phyloP scores from a whole-genome alignment of 2,113 vertebrate species.

The Cairina moschata region DNA sequence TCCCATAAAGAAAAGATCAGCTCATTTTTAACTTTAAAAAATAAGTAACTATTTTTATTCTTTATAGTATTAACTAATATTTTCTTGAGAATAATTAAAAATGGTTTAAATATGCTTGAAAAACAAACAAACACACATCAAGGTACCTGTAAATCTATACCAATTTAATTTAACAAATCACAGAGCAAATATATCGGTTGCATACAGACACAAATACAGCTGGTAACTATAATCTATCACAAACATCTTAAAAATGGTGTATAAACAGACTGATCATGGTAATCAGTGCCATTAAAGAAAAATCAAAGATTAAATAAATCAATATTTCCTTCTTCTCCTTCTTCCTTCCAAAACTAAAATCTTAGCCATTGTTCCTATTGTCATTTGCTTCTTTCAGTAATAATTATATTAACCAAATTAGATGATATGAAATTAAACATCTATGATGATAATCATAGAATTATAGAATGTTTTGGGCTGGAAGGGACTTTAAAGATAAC shows the following conservation, averaged over 20 bases:
- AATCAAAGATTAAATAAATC: neutral
- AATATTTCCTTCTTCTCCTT: neutral
- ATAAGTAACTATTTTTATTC: neutral
- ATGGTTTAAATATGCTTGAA: neutral
- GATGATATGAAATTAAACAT: neutral
- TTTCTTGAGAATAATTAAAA: neutral
- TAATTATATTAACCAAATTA: neutral
- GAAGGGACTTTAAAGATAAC: too few species aligned
- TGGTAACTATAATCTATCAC: neutral
- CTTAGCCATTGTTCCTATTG: neutral
- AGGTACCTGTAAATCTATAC: neutral
- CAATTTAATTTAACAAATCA: neutral
- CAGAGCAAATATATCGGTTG: neutral
- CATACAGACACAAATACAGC: neutral
- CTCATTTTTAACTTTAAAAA: neutral
- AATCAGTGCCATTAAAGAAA: neutral
- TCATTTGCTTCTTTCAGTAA: neutral
- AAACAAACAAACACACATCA: neutral
- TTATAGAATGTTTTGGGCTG: too few species aligned
- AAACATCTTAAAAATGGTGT: slow-evolving; percentile 23
- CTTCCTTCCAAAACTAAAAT: neutral
- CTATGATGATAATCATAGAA: neutral
- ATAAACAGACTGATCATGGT: neutral
- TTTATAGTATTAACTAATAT: neutral
- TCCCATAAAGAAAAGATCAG: neutral